phyloP scores from a whole-genome alignment of 2,797 vertebrate genomes.

The Urophycis tenuis region DNA sequence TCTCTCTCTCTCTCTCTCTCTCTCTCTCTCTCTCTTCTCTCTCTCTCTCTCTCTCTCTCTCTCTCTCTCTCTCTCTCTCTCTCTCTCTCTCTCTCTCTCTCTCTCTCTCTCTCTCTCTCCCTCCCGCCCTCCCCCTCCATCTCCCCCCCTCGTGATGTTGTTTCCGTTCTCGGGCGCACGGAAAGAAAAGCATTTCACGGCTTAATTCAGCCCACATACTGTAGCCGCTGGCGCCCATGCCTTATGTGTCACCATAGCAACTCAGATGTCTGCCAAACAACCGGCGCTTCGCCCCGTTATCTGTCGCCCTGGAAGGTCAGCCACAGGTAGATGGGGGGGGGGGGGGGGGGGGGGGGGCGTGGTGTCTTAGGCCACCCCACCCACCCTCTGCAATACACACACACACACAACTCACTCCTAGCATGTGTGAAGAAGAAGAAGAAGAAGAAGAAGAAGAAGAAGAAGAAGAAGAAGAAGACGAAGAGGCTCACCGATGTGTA shows the following conservation, averaged over 20 bases:
- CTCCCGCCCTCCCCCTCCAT: neutral
- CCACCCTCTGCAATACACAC: neutral
- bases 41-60: constrained; percentile 2
- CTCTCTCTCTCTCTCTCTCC: neutral
- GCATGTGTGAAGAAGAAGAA: neutral
- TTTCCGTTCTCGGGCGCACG: neutral
- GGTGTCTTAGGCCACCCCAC: neutral
- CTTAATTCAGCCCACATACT: constrained; percentile 39
- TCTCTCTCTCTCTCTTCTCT: neutral
- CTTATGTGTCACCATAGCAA: constrained; percentile 51
- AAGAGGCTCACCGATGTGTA: constrained; percentile 92
- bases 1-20: neutral
- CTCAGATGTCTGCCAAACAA: constrained; percentile 32
- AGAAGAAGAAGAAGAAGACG: neutral
- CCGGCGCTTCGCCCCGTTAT: constrained; percentile 27
- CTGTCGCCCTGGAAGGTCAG: constrained; percentile 34
- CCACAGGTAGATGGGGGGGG: constrained; percentile 11
- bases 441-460: neutral
- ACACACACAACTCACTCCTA: no score
- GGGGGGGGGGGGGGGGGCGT: constrained; percentile 15
- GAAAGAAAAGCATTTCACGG: neutral
- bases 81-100: constrained; percentile 3
- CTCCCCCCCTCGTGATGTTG: neutral
- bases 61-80: constrained; percentile 4
- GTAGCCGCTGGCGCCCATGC: constrained; percentile 8